These are phyloP conservation scores for Calliphora vicina DNA, from an alignment of 1,140 invertebrate species.

Conservation along the genomic window DNA sequence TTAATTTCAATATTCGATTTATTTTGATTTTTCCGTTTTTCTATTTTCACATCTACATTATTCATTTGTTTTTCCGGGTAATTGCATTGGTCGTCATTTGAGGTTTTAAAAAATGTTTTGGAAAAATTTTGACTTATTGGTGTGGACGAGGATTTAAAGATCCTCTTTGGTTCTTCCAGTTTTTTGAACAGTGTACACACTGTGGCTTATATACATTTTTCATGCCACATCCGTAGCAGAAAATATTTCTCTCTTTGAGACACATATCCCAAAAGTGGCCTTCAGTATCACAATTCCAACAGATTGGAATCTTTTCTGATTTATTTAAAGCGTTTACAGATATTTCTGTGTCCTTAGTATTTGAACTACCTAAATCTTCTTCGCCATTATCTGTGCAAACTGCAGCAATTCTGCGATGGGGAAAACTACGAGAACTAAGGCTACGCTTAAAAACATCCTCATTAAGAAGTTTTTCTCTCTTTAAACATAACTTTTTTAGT, in stretches of 20 bases:
- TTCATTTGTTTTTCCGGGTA: too few relatives aligned
- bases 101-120: background rate
- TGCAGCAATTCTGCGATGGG: background rate
- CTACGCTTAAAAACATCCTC: background rate
- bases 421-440: background rate
- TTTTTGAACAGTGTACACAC: conserved; percentile 2
- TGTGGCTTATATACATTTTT: conserved; percentile 19
- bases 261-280: conserved; percentile 2
- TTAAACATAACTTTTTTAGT: background rate
- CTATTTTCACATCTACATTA: background rate
- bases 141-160: background rate
- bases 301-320: background rate
- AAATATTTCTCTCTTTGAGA: background rate
- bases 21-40: background rate
- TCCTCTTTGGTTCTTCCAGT: background rate
- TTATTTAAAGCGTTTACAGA: background rate
- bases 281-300: conserved; percentile 7
- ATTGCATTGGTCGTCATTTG: background rate
- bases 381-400: background rate
- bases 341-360: background rate
- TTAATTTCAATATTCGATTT: background rate
- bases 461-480: background rate
- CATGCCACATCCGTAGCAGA: conserved; percentile 19
- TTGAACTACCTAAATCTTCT: background rate
- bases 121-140: background rate